phyloP scores from a whole-genome alignment of 2,113 vertebrate species.

The Patagioenas fasciata region DNA sequence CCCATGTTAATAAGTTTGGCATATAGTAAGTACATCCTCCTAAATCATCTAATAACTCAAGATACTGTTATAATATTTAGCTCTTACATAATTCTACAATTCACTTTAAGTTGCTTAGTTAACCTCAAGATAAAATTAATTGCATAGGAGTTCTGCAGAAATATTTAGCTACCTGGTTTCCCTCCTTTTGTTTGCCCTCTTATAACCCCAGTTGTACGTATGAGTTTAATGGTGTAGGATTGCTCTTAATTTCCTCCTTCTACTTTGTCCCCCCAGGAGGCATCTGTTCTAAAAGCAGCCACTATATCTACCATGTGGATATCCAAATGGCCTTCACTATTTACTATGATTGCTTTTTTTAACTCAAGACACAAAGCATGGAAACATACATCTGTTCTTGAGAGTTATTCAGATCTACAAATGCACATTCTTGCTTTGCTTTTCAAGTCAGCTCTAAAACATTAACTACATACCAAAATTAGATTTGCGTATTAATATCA shows the following conservation, averaged over 20 bases:
- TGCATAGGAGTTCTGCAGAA: conserved; percentile 31
- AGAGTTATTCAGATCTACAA: conserved; percentile 42
- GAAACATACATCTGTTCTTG: conserved; percentile 64
- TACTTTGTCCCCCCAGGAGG: conserved; percentile 61
- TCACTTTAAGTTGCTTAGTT: neutral
- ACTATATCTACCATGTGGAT: conserved; percentile 63
- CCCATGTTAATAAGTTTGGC: neutral
- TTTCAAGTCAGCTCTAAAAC: conserved; percentile 43
- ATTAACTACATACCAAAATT: neutral
- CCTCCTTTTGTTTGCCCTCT: conserved; percentile 50
- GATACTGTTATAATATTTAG: neutral
- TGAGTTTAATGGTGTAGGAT: conserved; percentile 63
- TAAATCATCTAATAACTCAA: neutral
- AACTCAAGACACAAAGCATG: conserved; percentile 63
- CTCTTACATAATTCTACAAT: neutral
- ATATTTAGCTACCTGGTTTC: conserved; percentile 41
- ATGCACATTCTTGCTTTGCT: neutral
- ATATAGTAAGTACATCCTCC: neutral
- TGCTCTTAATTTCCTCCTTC: conserved; percentile 75
- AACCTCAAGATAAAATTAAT: conserved; percentile 12
- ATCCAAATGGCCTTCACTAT: conserved; percentile 61
- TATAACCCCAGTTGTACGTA: conserved; percentile 37
- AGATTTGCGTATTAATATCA: neutral
- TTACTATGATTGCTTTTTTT: conserved; percentile 66
- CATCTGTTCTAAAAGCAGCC: conserved; percentile 68